phyloP scores from a whole-genome alignment of 2,888 invertebrate species.

The Apamea monoglypha region DNA sequence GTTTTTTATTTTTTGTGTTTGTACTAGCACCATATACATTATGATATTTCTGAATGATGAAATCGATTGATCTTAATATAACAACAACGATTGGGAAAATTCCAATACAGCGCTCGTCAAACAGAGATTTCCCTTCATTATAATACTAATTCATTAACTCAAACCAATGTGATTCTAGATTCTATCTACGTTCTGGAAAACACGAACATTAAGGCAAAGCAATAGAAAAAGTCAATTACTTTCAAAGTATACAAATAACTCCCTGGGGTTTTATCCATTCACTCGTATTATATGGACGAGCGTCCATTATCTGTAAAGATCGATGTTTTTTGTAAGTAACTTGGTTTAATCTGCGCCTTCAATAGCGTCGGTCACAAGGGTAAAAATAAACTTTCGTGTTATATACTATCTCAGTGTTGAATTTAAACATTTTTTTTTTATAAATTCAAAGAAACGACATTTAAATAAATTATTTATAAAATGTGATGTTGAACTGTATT shows the following conservation, averaged over 20 bases:
- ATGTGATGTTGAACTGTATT: neutral
- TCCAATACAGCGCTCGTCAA: neutral
- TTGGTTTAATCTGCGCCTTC: neutral
- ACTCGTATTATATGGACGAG: neutral
- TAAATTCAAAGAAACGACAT: neutral
- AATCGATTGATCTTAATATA: neutral
- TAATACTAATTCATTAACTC: neutral
- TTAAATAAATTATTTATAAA: neutral
- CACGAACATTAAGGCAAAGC: neutral
- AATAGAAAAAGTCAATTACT: neutral
- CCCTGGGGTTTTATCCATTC: constrained; percentile 3
- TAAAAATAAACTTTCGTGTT: neutral
- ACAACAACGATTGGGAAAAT: neutral
- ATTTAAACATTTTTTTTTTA: no score
- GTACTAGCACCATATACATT: neutral
- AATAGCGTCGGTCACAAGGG: neutral
- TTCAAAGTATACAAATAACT: constrained; percentile 19
- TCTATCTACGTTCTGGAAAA: neutral
- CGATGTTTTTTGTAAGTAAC: neutral
- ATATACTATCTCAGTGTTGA: neutral
- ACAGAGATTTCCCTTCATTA: no score
- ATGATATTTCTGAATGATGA: neutral
- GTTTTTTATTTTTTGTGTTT: constrained; percentile 10
- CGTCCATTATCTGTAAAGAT: neutral
- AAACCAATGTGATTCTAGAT: neutral